phyloP scores from a whole-genome alignment of 1,140 invertebrate genomes.

The Brachionus plicatilis region DNA sequence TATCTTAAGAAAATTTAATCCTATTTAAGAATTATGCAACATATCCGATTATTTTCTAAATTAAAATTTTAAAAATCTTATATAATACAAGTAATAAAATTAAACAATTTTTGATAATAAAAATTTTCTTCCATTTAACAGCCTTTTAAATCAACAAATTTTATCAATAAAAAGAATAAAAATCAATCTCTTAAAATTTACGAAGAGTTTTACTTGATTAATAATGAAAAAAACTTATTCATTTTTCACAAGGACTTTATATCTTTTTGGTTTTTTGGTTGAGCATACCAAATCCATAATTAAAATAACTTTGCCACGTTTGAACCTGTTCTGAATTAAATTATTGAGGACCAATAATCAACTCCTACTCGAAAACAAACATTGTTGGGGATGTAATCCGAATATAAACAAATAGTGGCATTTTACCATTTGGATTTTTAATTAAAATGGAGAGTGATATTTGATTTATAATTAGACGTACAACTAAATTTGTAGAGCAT shows the following conservation, averaged over 20 bases:
- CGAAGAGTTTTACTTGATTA: not conserved
- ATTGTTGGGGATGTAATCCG: conserved; percentile 9
- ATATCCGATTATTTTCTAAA: not conserved
- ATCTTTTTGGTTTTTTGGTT: not conserved
- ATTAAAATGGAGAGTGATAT: conserved; percentile 14
- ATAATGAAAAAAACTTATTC: not conserved
- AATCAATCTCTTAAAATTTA: not conserved
- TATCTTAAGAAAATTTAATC: not conserved
- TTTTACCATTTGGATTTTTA: conserved; percentile 24
- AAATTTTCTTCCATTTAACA: too few relatives aligned
- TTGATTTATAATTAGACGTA: conserved; percentile 6
- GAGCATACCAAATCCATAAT: not conserved
- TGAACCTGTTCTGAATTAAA: conserved; percentile 6
- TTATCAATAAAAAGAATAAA: not conserved
- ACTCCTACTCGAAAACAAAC: not conserved
- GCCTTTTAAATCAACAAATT: not conserved
- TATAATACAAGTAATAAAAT: too few relatives aligned
- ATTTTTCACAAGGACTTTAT: not conserved
- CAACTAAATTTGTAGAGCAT: not conserved
- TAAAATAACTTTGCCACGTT: not conserved
- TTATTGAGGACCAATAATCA: not conserved
- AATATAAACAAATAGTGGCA: conserved; percentile 19
- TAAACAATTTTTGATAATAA: too few relatives aligned
- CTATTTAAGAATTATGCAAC: not conserved
- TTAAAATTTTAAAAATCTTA: too few relatives aligned